Evolutionary conservation across 1,140 invertebrate genomes (phyloP).

Genomic region (Pseudoatta argentina): DNA sequence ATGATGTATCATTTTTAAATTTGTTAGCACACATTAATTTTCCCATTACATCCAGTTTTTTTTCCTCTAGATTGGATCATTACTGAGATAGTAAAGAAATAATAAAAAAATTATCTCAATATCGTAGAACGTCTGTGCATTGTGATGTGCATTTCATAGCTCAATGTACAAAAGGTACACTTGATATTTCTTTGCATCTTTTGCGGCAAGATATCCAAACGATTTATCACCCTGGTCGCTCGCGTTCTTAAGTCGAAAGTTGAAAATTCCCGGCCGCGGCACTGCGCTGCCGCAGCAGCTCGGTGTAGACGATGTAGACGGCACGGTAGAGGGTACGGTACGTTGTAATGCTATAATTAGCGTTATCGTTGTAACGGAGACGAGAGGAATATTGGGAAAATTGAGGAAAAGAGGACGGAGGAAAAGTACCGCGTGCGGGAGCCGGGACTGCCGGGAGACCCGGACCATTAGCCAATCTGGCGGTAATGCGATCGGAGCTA

Average conservation of each 20-base stretch:
- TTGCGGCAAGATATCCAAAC: constrained; percentile 25
- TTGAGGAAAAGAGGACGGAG: constrained; percentile 71
- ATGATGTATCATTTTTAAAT: background rate
- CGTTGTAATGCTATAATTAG: constrained; percentile 71
- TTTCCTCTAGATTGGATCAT: background rate
- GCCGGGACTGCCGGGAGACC: constrained; percentile 56
- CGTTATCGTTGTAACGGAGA: constrained; percentile 70
- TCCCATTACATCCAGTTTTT: background rate
- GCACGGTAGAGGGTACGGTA: constrained; percentile 41
- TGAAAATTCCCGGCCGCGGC: constrained; percentile 35
- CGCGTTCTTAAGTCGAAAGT: constrained; percentile 53
- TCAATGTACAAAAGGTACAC: background rate
- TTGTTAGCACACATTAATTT: background rate
- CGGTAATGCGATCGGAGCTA: constrained; percentile 80
- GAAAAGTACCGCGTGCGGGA: constrained; percentile 53
- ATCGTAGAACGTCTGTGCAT: background rate
- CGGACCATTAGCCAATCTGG: constrained; percentile 76
- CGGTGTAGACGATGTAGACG: background rate
- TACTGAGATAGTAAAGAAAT: background rate
- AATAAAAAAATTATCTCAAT: background rate
- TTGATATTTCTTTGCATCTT: background rate
- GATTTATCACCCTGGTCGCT: constrained; percentile 39
- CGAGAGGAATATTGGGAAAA: constrained; percentile 75
- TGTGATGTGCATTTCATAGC: background rate
- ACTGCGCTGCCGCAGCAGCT: constrained; percentile 2